Percentiles rank a stretch among this genome's conserved stretches.
phyloP scores from a whole-genome alignment of 2,888 invertebrate genomes.

The Kryphioiulus occultus region DNA sequence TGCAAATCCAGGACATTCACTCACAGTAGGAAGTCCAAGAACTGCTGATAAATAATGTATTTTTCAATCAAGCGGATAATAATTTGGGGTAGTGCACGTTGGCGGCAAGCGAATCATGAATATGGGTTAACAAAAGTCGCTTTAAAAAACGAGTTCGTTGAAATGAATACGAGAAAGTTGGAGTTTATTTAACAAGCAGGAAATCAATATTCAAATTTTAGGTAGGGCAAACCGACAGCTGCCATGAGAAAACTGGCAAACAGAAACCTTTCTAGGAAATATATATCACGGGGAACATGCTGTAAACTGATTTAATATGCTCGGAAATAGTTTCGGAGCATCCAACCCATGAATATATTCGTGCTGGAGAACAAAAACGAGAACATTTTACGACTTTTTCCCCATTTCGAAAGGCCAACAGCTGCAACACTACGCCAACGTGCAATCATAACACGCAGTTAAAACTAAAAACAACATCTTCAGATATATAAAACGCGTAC shows the following conservation, averaged over 20 bases:
- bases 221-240: not conserved
- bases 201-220: constrained; percentile 23
- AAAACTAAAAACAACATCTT: constrained; percentile 23
- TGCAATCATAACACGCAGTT: not conserved
- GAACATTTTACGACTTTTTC: constrained; percentile 3
- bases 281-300: not conserved
- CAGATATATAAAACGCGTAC: not conserved
- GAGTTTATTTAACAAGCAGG: not conserved
- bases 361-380: not conserved
- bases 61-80: not conserved
- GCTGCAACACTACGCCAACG: constrained; percentile 8
- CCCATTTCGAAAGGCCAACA: not conserved
- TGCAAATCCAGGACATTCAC: no score
- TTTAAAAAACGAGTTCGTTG: not conserved
- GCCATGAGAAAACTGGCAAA: not conserved
- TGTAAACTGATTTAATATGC: constrained; percentile 9
- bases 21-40: not conserved
- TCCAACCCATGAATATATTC: constrained; percentile 9
- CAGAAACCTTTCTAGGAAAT: not conserved
- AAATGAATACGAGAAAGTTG: not conserved
- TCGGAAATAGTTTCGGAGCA: constrained; percentile 17
- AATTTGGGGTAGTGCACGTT: not conserved
- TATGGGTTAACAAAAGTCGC: not conserved
- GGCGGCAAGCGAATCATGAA: not conserved
- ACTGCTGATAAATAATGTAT: not conserved